Evolutionary conservation across 2,797 vertebrate genomes (phyloP), one percentile per base, ranked within the genome.

Genomic region (Falco berigora): DNA sequence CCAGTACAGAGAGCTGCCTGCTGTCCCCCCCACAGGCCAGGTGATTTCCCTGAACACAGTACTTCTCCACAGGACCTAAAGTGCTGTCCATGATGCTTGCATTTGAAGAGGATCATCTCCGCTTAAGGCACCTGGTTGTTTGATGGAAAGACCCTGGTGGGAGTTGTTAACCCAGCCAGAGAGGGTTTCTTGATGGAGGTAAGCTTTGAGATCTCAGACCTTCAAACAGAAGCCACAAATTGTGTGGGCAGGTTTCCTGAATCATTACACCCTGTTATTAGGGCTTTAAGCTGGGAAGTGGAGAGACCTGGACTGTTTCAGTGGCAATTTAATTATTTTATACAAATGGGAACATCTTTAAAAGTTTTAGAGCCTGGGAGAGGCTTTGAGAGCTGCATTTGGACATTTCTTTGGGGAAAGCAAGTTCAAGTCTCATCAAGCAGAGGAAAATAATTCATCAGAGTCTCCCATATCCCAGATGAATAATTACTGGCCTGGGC

Each of bases 331-430:
- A 94, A 96, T 96, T 95, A 80, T 94, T 96, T 91, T 95, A 96
- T 95, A 96, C 91, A 97, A 96, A 96, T 95, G 68, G 72, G 91
- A 97, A 89, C 91, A 89, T 80, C 94, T 95, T 96, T 83, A n/a
- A 66, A 85, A 90, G 62, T 91, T 92, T 92, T 55, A 59, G 76
- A 93, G 50, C 76, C 76, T 96, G 92, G 95, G 82, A 96, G 96
- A 96, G 76, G 72, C 53, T 94, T 86, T 80, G 84, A 74, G 75
- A 75, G 44, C 17, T 91, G 78, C 7, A 0, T 94, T 95, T 72
- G 85, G 96, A 90, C 72, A 55, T 88, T 92, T 93, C 85, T 96
- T 88, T 73, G 88, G 40, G 73, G 69, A 94, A 92, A 94, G 69
- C 27, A 75, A 90, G 46, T 92, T 96, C 95, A 97, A 92, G 96